Evolutionary conservation across 2,113 vertebrate species (phyloP), one percentile per base, ranked within the genome.

Genomic region (Porphyrio hochstetteri): DNA sequence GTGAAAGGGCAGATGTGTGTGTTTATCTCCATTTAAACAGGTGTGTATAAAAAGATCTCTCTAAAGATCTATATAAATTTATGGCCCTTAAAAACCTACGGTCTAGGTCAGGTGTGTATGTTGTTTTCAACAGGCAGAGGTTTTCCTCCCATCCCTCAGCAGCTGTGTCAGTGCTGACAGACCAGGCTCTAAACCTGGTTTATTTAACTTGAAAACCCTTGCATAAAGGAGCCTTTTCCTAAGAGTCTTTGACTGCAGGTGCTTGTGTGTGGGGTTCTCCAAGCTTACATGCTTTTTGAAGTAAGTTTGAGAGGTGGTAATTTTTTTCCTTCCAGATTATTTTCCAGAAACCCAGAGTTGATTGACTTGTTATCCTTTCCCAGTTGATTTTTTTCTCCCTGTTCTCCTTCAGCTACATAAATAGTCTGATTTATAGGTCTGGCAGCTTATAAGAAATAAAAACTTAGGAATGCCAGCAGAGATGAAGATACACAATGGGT

Each of bases 21-120:
- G 65, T 18, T 56, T 48, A 16, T 57, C 31, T 20, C 35, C 35
- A 24, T 28, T 70, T 42, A 33, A 48, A 5, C 3, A 40, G 35
- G 44, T 44, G 42, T 16, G 19, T 46, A 46, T 46, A 46, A 9
- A 18, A 46, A 46, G 44, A 46, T 18, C 44, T 46, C 44, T 46
- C 8, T 46, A 25, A 36, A 68, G 53, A 38, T 12, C 36, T 31
- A 5, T 38, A 36, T 23, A 24, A 24, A 46, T 19, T 72, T 20
- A n/a, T 5, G 33, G 44, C 44, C 44, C 44, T 18, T 46, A 15
- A 46, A 19, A 8, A 46, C 44, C 17, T 46, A 46, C 3, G 17
- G 17, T 16, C 44, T 11, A 19, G 13, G 9, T 38, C 11, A 46
- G 11, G 11, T 19, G 9, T 23, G 3, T 11, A 2, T 1, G 0